A percentile compares a stretch with the other conserved stretches of the same genome.
These are phyloP conservation scores for Esox niger DNA, from an alignment of 2,113 vertebrate species.

Conservation along the genomic window DNA sequence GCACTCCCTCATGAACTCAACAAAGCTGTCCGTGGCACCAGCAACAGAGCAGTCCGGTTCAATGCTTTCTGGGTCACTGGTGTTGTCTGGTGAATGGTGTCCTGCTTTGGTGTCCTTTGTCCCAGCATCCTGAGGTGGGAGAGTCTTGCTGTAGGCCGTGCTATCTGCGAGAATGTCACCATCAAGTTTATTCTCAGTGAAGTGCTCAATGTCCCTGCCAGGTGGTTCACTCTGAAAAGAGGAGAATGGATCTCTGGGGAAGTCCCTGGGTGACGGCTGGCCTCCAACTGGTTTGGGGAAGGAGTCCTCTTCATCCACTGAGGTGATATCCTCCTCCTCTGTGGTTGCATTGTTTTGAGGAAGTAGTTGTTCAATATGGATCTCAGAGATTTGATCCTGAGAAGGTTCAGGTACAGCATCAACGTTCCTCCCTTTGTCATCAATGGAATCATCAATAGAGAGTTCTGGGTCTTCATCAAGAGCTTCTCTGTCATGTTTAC, in stretches of 20 bases:
- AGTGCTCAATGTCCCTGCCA: conserved; percentile 28
- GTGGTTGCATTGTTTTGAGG: conserved; percentile 16
- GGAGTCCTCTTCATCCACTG: conserved; percentile 30
- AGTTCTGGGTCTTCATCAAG: conserved; percentile 54
- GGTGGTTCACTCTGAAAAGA: conserved; percentile 44
- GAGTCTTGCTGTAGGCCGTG: conserved; percentile 8
- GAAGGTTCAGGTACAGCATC: conserved; percentile 39
- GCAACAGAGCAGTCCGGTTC: conserved; percentile 46
- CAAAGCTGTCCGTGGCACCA: conserved; percentile 70
- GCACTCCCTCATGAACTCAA: conserved; percentile 78
- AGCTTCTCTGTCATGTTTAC: conserved; percentile 54
- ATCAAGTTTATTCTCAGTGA: conserved; percentile 18
- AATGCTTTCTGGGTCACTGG: conserved; percentile 37
- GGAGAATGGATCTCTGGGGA: conserved; percentile 53
- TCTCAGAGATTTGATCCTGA: conserved; percentile 40
- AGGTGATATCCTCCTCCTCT: conserved; percentile 2
- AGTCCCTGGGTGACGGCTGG: conserved; percentile 38
- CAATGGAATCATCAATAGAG: conserved; percentile 32
- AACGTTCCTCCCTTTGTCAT: conserved; percentile 29
- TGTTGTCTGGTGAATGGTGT: conserved; percentile 28
- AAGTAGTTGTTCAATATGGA: conserved; percentile 24
- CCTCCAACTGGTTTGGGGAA: conserved; percentile 16
- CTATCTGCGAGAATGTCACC: conserved; percentile 16
- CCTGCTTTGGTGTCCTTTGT: conserved; percentile 23
- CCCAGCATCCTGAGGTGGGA: not conserved